Base-by-base conservation (phyloP, 2,113 vertebrate genomes). In the Desmodus rotundus region DNA sequence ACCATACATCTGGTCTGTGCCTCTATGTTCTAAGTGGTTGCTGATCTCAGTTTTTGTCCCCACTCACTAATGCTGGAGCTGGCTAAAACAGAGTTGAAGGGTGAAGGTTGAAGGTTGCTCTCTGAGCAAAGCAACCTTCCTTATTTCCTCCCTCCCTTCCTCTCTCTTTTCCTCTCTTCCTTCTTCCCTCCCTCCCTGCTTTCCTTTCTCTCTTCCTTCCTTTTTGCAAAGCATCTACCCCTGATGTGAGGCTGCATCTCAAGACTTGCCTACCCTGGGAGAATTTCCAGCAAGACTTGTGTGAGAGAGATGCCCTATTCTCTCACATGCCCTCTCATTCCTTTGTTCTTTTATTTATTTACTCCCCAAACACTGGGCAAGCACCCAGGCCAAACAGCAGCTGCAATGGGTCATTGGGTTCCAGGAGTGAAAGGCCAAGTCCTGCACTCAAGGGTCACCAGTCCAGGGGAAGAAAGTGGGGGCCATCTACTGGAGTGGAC, bases 81-180 rank as follows among this genome's bases (percentile, higher is more conserved):
- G 38, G 20, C 15, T 13, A 31, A n/a, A 36, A n/a, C 33, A 9
- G 22, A 54, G 41, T 4, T 22, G 50, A 58, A 38, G 74, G n/a
- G 3, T 22, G 50, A 58, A 38, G 74, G 41, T 2, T 22, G 38
- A 14, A 41, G 54, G 31, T 5, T 15, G 4, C 26, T 31, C 0
- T 67, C 65, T 28, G 50, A 67, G 13, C n/a, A 45, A 22, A 41
- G 8, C 12, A 36, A 36, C 4, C 31, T 61, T 1, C 70, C 20
- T 76, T 3, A 31, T 20, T 47, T 9, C 45, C 6, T 86, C 9
- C 73, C 10, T 11, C 0, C 47, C 8, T 43, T 3, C 14, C 28
- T 16, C 36, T 20, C 11, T 24, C 0, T 38, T 8, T 17, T 1
- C 26, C 0, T 1, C 9, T 15, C 7, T n/a, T 5, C 10, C 20